Percentiles rank a stretch among this genome's conserved stretches.
phyloP scores from a whole-genome alignment of 2,888 invertebrate species.

The Drosophila subquinaria region DNA sequence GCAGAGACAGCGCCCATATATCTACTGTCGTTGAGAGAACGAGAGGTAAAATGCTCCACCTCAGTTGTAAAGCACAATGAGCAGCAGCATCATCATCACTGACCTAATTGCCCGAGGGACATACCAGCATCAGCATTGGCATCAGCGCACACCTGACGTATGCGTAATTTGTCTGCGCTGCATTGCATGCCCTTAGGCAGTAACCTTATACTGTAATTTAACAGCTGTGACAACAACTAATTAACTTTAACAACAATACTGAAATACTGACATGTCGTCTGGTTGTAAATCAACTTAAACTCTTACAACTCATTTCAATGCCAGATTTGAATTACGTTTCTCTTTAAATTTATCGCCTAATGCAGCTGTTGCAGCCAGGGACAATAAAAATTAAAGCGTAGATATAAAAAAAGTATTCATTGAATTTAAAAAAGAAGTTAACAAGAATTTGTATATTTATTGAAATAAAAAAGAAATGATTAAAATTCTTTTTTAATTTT shows the following conservation, averaged over 20 bases:
- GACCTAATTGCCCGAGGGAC: constrained; percentile 30
- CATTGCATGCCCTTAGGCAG: constrained; percentile 25
- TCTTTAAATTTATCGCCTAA: constrained; percentile 40
- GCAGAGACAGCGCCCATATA: constrained; percentile 21
- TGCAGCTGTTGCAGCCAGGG: constrained; percentile 8
- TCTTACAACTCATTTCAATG: constrained; percentile 27
- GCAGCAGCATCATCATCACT: constrained; percentile 9
- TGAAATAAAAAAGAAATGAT: no score
- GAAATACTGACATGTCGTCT: constrained; percentile 3
- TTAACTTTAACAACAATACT: constrained; percentile 43
- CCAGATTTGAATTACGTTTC: constrained; percentile 28
- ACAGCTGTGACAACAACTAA: constrained; percentile 56
- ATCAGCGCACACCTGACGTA: constrained; percentile 47
- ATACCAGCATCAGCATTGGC: constrained; percentile 15
- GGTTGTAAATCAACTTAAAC: constrained; percentile 28
- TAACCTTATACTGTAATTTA: constrained; percentile 32
- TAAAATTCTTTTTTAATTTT: no score
- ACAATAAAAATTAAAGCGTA: neutral
- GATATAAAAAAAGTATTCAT: no score
- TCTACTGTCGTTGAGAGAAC: constrained; percentile 20
- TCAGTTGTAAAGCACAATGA: constrained; percentile 21
- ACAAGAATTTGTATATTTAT: no score
- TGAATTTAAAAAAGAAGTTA: no score
- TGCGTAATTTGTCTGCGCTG: constrained; percentile 53
- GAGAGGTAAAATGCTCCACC: constrained; percentile 5